Conservation (phyloP, 2,797 vertebrate species). For the Crenuchus spilurus region DNA sequence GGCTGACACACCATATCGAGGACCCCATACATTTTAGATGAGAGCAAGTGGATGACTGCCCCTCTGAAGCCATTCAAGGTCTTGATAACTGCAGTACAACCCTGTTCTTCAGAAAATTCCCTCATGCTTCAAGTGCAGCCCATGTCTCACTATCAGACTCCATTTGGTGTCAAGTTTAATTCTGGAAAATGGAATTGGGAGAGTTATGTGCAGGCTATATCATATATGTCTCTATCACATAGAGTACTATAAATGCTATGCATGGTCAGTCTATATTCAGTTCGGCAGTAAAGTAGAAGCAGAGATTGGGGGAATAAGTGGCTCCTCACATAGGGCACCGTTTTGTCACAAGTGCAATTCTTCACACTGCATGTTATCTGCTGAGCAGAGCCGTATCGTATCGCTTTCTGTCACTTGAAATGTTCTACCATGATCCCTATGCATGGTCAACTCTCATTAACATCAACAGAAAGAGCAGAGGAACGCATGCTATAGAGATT, state of each 20-base stretch:
- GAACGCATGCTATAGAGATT: constrained; percentile 12
- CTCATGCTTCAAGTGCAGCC: neutral
- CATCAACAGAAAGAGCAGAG: constrained; percentile 19
- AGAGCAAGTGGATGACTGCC: constrained; percentile 4
- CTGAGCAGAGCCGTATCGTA: constrained; percentile 20
- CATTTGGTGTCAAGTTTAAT: neutral
- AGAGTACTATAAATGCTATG: neutral
- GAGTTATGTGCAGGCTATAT: neutral
- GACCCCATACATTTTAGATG: constrained; percentile 37
- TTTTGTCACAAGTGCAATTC: neutral
- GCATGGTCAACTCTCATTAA: constrained; percentile 36
- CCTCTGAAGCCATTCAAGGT: constrained; percentile 24
- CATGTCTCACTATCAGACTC: neutral
- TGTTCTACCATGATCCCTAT: constrained; percentile 10
- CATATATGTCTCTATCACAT: neutral
- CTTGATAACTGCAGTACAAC: neutral
- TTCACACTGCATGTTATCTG: neutral
- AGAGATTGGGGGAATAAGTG: neutral
- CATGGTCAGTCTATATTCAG: neutral
- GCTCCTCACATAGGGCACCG: neutral
- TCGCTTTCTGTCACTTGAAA: constrained; percentile 36
- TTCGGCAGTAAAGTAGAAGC: neutral
- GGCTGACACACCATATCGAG: constrained; percentile 14
- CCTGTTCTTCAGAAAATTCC: neutral
- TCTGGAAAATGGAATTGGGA: neutral